Evolutionary conservation across 2,113 vertebrate genomes (phyloP).

Genomic region (Rhabdomys dilectus): DNA sequence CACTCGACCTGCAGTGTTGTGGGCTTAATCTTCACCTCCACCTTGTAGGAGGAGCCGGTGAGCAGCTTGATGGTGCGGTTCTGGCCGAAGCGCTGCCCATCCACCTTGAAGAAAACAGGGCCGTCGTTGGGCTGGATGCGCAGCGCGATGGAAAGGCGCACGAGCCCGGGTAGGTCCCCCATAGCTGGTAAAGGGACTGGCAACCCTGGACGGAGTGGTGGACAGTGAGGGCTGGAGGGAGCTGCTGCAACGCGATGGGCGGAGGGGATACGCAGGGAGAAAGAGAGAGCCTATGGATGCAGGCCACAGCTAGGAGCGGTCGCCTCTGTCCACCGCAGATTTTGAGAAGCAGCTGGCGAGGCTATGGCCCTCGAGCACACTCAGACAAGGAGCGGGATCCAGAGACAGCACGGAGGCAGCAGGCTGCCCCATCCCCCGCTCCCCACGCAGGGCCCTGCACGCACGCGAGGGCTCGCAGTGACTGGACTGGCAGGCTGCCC

Average conservation of each 20-base stretch:
- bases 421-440: slow-evolving; percentile 29
- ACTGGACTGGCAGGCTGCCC: not conserved
- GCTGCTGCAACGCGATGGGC: slow-evolving; percentile 38
- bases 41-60: slow-evolving; percentile 96
- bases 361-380: not conserved
- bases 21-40: slow-evolving; percentile 95
- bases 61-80: slow-evolving; percentile 97
- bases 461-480: not conserved
- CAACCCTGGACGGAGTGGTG: slow-evolving; percentile 7
- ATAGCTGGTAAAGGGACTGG: slow-evolving; percentile 83
- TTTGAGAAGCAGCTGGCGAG: not conserved
- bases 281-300: not conserved
- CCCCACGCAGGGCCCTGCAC: not conserved
- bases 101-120: slow-evolving; percentile 96
- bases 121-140: slow-evolving; percentile 96
- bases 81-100: slow-evolving; percentile 96
- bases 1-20: slow-evolving; percentile 94
- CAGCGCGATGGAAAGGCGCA: slow-evolving; percentile 94
- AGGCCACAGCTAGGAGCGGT: slow-evolving; percentile 18
- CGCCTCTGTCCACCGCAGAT: not conserved
- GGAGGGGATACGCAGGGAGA: slow-evolving; percentile 62
- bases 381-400: not conserved
- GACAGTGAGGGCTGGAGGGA: slow-evolving; percentile 10
- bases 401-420: not conserved
- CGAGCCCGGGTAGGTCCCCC: slow-evolving; percentile 92